phyloP scores from a whole-genome alignment of 2,888 invertebrate species.

The Nyleta sp. region DNA sequence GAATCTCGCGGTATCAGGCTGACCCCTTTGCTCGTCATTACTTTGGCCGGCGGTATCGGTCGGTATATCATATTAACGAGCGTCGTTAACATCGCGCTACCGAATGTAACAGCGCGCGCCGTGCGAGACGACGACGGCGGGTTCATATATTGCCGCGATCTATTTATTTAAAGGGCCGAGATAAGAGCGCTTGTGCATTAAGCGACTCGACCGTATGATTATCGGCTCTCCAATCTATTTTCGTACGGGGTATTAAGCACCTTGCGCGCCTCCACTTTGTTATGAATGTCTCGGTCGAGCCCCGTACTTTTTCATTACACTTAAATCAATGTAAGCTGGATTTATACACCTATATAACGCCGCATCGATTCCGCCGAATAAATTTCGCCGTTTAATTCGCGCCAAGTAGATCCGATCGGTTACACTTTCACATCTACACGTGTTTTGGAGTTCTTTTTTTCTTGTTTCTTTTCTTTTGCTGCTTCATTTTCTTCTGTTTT shows the following conservation, averaged over 20 bases:
- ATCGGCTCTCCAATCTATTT: constrained; percentile 68
- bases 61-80: constrained; percentile 73
- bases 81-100: constrained; percentile 69
- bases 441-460: constrained; percentile 4
- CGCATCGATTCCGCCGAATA: constrained; percentile 46
- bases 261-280: constrained; percentile 57
- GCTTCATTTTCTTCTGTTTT: not conserved
- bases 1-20: constrained; percentile 47
- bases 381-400: constrained; percentile 32
- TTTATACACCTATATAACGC: constrained; percentile 43
- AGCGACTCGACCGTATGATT: constrained; percentile 65
- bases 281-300: constrained; percentile 58
- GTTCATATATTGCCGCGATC: constrained; percentile 58
- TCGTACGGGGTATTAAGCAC: constrained; percentile 60
- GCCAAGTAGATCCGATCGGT: constrained; percentile 12
- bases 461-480: not conserved
- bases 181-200: constrained; percentile 69
- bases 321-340: constrained; percentile 56
- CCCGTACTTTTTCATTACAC: constrained; percentile 53
- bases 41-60: constrained; percentile 67
- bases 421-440: constrained; percentile 30
- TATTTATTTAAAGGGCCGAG: constrained; percentile 70
- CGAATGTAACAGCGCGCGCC: constrained; percentile 62
- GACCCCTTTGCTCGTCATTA: constrained; percentile 68
- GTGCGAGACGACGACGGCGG: constrained; percentile 39